Base-by-base conservation (phyloP, 2,113 vertebrate species). In the Phylloscopus whistleri region DNA sequence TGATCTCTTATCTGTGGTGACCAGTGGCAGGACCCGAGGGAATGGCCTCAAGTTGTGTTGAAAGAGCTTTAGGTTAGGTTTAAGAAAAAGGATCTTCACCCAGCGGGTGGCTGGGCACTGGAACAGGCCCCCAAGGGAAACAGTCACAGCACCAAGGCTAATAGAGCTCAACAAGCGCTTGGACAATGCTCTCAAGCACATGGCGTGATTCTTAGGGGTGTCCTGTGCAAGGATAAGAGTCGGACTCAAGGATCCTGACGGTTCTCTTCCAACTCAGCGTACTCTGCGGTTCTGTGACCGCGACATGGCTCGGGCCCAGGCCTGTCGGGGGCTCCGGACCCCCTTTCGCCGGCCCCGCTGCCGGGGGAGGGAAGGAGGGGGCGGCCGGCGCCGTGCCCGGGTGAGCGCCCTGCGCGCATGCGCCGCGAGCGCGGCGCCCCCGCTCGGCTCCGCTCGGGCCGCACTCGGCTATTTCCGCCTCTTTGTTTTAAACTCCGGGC, bases 401-500 rank as follows among this genome's bases (percentile, higher is more conserved):
- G 13, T 26, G 63, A 80, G 82, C 2, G 33, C 28, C 17, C 18
- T 14, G 4, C 27, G 58, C 95, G 95, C 95, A 95, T 90, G 95
- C 95, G 95, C 79, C 2, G 23, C 16, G 11, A n/a, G 49, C 22
- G 26, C 41, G 35, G 95, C 95, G 95, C 95, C 95, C 93, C 97
- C 96, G 93, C 96, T 96, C 95, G 95, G 89, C 86, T 97, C 88
- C 62, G 89, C 87, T 97, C 75, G 94, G 77, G 63, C 94, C 37
- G 23, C 21, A 39, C 58, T 98, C 98, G 98, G 97, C 93, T 96
- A 97, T 98, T 98, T 98, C 98, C 98, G 98, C 96, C 97, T 98
- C 98, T 98, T 98, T 98, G 97, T 98, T 98, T 98, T 98, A 98
- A 98, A 98, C 97, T 98, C 97, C 63, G 90, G 96, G 95, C 95